These are phyloP conservation scores for Grammomys dolichurus DNA, from an alignment of 2,113 vertebrate genomes.

Conservation along the genomic window DNA sequence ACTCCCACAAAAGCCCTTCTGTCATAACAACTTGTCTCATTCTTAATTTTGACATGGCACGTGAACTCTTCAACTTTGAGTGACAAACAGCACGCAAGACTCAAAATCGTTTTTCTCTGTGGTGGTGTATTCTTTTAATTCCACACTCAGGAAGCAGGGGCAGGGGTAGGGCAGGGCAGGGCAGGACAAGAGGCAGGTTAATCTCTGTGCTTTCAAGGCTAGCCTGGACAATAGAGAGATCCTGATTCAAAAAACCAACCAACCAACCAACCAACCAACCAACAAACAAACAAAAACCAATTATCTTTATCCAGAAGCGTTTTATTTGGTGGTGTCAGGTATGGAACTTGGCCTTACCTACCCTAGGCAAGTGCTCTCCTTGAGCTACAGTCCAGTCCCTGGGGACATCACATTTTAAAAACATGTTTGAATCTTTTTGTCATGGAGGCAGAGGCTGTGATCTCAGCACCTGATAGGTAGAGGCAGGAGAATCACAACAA, in stretches of 20 bases:
- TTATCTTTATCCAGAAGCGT: not conserved
- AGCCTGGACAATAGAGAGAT: not conserved
- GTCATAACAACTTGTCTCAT: not conserved
- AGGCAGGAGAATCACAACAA: too few species aligned
- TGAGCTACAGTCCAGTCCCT: too few species aligned
- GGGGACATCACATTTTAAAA: too few species aligned
- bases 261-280: not conserved
- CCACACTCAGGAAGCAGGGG: not conserved
- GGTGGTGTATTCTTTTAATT: not conserved
- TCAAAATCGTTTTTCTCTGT: not conserved
- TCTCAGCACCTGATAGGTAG: too few species aligned
- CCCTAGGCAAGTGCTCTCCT: too few species aligned
- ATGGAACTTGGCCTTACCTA: too few species aligned
- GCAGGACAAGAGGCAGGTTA: not conserved
- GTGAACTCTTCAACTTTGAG: not conserved
- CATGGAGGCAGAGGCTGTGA: too few species aligned
- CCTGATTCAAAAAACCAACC: not conserved
- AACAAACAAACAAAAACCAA: not conserved
- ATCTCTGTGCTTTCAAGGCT: not conserved
- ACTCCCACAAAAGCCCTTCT: not conserved
- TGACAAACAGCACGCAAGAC: not conserved
- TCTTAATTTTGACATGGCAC: not conserved
- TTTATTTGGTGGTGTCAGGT: not conserved
- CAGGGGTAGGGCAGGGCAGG: not conserved
- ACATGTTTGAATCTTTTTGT: too few species aligned